phyloP scores from a whole-genome alignment of 2,888 invertebrate genomes.

The Leptinotarsa rubiginosa region DNA sequence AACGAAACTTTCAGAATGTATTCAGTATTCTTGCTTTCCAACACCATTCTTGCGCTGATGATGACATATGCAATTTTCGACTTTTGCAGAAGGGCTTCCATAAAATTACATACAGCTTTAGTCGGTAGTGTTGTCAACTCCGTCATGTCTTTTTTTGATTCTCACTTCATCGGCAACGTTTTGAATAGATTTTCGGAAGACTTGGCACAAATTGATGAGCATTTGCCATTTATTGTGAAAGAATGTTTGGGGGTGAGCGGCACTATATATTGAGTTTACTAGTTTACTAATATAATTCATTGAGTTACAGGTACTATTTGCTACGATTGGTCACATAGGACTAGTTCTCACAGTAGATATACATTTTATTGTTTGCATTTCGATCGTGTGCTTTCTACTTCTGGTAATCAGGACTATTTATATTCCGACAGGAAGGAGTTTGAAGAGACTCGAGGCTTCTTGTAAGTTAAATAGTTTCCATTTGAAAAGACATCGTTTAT shows the following conservation, averaged over 20 bases:
- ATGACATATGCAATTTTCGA: constrained; percentile 71
- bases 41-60: constrained; percentile 40
- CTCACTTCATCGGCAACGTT: constrained; percentile 58
- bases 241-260: constrained; percentile 51
- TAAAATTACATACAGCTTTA: constrained; percentile 57
- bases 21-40: constrained; percentile 40
- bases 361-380: constrained; percentile 50
- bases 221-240: constrained; percentile 49
- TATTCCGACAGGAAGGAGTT: constrained; percentile 76
- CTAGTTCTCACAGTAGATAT: constrained; percentile 50
- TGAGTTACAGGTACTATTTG: constrained; percentile 25
- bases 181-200: constrained; percentile 59
- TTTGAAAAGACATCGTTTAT: not conserved
- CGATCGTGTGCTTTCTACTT: constrained; percentile 49
- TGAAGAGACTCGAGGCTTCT: constrained; percentile 78
- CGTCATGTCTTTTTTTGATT: constrained; percentile 57
- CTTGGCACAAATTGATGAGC: constrained; percentile 56
- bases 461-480: constrained; percentile 67
- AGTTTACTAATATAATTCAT: not conserved
- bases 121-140: constrained; percentile 52
- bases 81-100: constrained; percentile 81
- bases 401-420: constrained; percentile 59
- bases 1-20: constrained; percentile 29
- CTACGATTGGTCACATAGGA: constrained; percentile 44
- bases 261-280: not conserved